Evolutionary conservation across 2,888 invertebrate genomes (phyloP).

Genomic region (Nephrotoma flavescens): DNA sequence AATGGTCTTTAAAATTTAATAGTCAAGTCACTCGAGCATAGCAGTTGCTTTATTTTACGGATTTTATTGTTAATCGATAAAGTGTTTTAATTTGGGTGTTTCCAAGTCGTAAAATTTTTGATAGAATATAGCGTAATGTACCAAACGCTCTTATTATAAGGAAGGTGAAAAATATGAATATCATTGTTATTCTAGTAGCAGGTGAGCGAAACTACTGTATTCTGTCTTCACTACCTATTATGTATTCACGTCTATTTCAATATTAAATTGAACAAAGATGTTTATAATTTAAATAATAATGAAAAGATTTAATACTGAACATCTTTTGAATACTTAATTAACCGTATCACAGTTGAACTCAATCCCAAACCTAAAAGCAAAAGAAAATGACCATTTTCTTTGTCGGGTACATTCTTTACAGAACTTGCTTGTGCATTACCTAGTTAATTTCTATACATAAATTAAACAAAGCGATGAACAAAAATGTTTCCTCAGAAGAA

Average conservation of each 20-base stretch:
- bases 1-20: no score
- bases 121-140: no score
- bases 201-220: no score
- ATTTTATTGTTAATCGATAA: no score
- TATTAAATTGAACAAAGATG: neutral
- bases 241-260: neutral
- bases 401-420: neutral
- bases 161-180: no score
- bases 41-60: no score
- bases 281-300: neutral
- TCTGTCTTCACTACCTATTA: no score
- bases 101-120: no score
- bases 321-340: neutral
- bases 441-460: neutral
- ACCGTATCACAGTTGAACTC: neutral
- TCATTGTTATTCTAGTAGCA: no score
- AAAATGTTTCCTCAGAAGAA: neutral
- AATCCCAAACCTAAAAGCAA: neutral
- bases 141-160: no score
- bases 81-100: no score
- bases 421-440: neutral
- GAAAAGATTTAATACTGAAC: neutral
- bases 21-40: no score
- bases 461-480: neutral
- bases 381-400: neutral